Percentiles rank a stretch among this genome's conserved stretches.
These are phyloP conservation scores for Fragum whitleyi DNA, from an alignment of 2,888 invertebrate genomes.

Conservation along the genomic window DNA sequence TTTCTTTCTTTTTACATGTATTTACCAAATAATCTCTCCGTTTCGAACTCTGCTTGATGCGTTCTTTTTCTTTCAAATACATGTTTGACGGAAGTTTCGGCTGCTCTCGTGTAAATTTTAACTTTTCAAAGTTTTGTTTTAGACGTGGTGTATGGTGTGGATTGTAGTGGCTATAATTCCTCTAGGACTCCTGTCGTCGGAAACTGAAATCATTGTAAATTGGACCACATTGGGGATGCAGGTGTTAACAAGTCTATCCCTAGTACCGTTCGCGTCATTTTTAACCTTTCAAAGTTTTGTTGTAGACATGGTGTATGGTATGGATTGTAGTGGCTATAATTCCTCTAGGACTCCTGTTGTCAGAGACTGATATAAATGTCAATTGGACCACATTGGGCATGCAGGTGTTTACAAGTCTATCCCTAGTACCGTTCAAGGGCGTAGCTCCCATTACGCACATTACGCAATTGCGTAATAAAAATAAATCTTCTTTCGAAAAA, in stretches of 20 bases:
- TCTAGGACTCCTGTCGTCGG: conserved; percentile 71
- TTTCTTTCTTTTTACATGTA: too few species aligned
- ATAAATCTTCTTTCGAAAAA: too few species aligned
- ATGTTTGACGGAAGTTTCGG: too few species aligned
- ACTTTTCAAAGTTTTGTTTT: too few species aligned
- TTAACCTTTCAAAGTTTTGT: too few species aligned
- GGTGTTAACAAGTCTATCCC: conserved; percentile 52
- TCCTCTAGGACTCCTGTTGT: conserved; percentile 74
- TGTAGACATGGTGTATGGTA: conserved; percentile 82
- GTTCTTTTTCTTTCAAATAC: too few species aligned
- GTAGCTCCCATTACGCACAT: too few species aligned
- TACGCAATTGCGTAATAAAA: too few species aligned
- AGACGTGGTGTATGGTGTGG: conserved; percentile 80
- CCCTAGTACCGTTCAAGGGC: conserved; percentile 46
- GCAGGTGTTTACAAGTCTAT: conserved; percentile 53
- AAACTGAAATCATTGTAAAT: conserved; percentile 75
- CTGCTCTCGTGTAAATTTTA: too few species aligned
- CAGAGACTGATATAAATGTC: conserved; percentile 73
- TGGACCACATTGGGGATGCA: conserved; percentile 76
- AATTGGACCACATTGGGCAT: conserved; percentile 77
- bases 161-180: conserved; percentile 76
- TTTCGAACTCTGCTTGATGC: too few species aligned
- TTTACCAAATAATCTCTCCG: too few species aligned
- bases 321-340: conserved; percentile 75
- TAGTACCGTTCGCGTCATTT: not conserved